Evolutionary conservation across 2,113 vertebrate genomes (phyloP), one percentile per base, ranked within the genome.

Genomic region (Microtus richardsoni): DNA sequence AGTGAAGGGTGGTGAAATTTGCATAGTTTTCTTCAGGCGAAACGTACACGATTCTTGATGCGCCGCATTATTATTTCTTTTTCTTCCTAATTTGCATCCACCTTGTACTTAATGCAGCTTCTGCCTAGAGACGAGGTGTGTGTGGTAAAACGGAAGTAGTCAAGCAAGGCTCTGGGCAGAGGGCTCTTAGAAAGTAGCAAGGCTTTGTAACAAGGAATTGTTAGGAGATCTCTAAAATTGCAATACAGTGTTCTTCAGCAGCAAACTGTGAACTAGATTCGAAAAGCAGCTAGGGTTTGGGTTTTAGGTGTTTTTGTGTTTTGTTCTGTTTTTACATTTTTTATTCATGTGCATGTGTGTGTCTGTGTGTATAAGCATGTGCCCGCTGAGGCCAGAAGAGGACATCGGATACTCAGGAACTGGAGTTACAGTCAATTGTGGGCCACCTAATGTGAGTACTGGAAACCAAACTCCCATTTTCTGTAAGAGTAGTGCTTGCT

Each of bases 21-120:
- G 49, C 86, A 96, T 64, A 41, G 14, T 77, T 84, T 86, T 92
- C 64, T 73, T 94, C 77, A 77, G 80, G 77, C 49, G 60, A 95
- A 97, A 95, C 3, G 52, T 84, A 49, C 5, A 58, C n/a, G 39
- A 33, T 52, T 28, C 41, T 84, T n/a, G 70, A 33, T 84, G 71
- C 49, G 3, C 36, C 77, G 88, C 64, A 5, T 52, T 90, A 95
- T 89, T 58, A 84, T 85, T 95, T 89, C 62, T 70, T 88, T 89
- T 93, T 94, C 86, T 73, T 92, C 47, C 33, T 39, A 82, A 94
- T 88, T 75, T 96, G 52, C 36, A 91, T 91, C 71, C 84, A 92
- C 75, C 60, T 88, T 75, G 28, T 12, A 3, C 66, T 86, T 68
- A 86, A 89, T 36, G 28, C n/a, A 36, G 7, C 19, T 58, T 93